These are phyloP conservation scores for Odontomyia ornata DNA, from an alignment of 2,888 invertebrate genomes.

Conservation along the genomic window DNA sequence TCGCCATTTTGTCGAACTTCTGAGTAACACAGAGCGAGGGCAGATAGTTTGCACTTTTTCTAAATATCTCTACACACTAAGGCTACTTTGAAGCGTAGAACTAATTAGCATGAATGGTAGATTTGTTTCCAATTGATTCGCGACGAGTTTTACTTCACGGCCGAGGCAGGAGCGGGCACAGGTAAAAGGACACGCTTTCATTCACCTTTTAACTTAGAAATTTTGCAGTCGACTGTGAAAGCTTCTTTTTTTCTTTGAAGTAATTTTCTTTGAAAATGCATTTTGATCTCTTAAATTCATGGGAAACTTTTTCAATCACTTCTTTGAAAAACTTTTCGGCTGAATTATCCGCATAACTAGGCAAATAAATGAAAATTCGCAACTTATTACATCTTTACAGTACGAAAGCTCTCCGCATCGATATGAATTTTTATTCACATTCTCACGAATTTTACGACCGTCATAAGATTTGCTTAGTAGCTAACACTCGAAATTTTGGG, in stretches of 20 bases:
- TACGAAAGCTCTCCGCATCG: slow-evolving; percentile 37
- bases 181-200: slow-evolving; percentile 39
- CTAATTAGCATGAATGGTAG: slow-evolving; percentile 36
- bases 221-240: slow-evolving; percentile 45
- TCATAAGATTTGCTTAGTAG: background rate
- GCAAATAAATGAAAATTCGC: background rate
- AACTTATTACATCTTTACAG: background rate
- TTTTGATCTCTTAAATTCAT: slow-evolving; percentile 27
- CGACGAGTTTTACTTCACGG: slow-evolving; percentile 11
- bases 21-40: background rate
- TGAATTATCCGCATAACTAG: background rate
- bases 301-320: slow-evolving; percentile 12
- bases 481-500: background rate
- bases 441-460: slow-evolving; percentile 5
- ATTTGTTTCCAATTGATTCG: slow-evolving; percentile 28
- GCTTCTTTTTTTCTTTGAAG: slow-evolving; percentile 44
- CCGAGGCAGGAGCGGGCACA: slow-evolving; percentile 26
- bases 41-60: slow-evolving; percentile 5
- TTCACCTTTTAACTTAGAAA: slow-evolving; percentile 33
- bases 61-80: slow-evolving; percentile 20
- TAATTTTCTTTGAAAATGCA: slow-evolving; percentile 44
- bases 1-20: slow-evolving; percentile 34
- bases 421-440: slow-evolving; percentile 25
- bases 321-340: background rate
- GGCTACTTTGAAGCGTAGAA: slow-evolving; percentile 30